Evolutionary conservation across 2,888 invertebrate species (phyloP).

Genomic region (Sesamia inferens): DNA sequence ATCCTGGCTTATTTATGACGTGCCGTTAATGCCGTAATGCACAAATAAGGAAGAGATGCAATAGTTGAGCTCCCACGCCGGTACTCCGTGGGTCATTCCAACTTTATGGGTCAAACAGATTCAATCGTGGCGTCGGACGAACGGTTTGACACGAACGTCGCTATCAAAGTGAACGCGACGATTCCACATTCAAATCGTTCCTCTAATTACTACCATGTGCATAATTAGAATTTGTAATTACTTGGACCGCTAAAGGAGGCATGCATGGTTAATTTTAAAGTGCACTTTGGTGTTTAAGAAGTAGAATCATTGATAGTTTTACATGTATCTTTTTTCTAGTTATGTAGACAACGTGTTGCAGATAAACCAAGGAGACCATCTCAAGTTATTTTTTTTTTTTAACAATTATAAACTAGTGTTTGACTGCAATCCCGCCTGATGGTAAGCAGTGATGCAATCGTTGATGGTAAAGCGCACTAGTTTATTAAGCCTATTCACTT

Average conservation of each 20-base stretch:
- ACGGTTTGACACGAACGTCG: slow-evolving; percentile 54
- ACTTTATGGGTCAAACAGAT: slow-evolving; percentile 64
- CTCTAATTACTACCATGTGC: slow-evolving; percentile 58
- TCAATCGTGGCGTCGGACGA: slow-evolving; percentile 59
- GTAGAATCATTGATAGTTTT: background rate
- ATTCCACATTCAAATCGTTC: slow-evolving; percentile 59
- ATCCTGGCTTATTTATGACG: slow-evolving; percentile 39
- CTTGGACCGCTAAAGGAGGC: slow-evolving; percentile 34
- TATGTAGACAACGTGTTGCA: background rate
- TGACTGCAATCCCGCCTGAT: no score
- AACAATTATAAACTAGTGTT: no score
- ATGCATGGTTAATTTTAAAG: slow-evolving; percentile 35
- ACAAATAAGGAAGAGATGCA: slow-evolving; percentile 60
- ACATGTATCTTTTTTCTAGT: background rate
- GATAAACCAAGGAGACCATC: no score
- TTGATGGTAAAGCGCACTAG: no score
- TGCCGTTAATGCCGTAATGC: slow-evolving; percentile 41
- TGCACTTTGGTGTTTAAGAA: slow-evolving; percentile 23
- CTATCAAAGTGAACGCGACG: slow-evolving; percentile 57
- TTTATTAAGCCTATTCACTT: no score
- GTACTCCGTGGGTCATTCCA: slow-evolving; percentile 54
- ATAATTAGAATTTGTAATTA: slow-evolving; percentile 54
- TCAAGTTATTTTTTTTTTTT: no score
- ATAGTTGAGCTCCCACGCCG: slow-evolving; percentile 61
- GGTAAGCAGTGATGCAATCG: no score